These are phyloP conservation scores for Phrixothrix hirtus DNA, from an alignment of 2,888 invertebrate genomes.

Conservation along the genomic window DNA sequence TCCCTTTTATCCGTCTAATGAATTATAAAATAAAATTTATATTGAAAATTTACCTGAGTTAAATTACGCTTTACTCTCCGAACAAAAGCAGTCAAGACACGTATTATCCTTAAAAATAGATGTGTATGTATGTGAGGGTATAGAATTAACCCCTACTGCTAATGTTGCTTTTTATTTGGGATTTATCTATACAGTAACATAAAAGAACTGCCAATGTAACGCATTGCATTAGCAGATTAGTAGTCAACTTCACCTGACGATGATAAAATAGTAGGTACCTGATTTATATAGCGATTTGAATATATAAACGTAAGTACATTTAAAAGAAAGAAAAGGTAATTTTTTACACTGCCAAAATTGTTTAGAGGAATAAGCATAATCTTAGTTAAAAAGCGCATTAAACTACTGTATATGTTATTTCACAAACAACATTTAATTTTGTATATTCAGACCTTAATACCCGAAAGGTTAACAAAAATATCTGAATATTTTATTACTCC, in stretches of 20 bases:
- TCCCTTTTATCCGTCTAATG: too few species aligned
- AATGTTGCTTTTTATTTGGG: constrained; percentile 48
- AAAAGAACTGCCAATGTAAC: constrained; percentile 52
- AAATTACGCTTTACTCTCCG: constrained; percentile 28
- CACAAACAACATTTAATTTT: too few species aligned
- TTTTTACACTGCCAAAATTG: too few species aligned
- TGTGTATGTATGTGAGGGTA: constrained; percentile 29
- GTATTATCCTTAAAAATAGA: constrained; percentile 21
- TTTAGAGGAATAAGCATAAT: too few species aligned
- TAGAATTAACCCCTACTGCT: constrained; percentile 41
- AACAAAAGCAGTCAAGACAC: constrained; percentile 42
- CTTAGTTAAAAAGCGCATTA: too few species aligned
- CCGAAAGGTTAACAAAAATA: too few species aligned
- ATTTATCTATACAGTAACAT: constrained; percentile 44
- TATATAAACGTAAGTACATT: too few species aligned
- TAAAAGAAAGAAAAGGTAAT: too few species aligned
- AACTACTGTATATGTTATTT: too few species aligned
- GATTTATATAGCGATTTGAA: too few species aligned
- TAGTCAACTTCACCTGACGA: constrained; percentile 47
- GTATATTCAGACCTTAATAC: too few species aligned
- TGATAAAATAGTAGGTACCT: too few species aligned
- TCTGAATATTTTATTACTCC: constrained; percentile 17
- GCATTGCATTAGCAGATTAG: constrained; percentile 56
- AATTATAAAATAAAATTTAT: constrained; percentile 2
- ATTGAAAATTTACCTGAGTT: constrained; percentile 4